Percentiles rank a stretch among this genome's conserved stretches.
phyloP scores from a whole-genome alignment of 2,888 invertebrate species.

The Ophion costatus region DNA sequence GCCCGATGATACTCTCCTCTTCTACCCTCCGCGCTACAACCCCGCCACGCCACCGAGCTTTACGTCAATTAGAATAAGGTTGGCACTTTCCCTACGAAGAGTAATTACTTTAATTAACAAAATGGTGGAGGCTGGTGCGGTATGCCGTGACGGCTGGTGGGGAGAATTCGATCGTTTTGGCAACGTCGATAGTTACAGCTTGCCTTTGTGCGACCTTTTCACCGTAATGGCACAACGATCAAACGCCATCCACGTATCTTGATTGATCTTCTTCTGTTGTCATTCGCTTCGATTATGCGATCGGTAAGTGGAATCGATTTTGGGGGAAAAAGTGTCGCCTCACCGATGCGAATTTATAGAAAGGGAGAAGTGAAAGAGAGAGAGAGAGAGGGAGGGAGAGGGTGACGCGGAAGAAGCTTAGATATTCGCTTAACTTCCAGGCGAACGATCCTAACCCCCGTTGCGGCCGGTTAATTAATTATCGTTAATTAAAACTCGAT shows the following conservation, averaged over 20 bases:
- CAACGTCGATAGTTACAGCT: conserved; percentile 47
- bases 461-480: conserved; percentile 55
- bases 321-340: no score
- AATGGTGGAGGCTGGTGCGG: conserved; percentile 80
- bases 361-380: neutral
- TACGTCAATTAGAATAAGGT: conserved; percentile 85
- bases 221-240: neutral
- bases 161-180: conserved; percentile 40
- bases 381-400: neutral
- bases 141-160: conserved; percentile 28
- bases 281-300: neutral
- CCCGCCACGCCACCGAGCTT: conserved; percentile 79
- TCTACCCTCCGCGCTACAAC: conserved; percentile 64
- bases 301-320: no score
- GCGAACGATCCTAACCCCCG: conserved; percentile 7
- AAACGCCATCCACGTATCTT: neutral
- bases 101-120: conserved; percentile 85
- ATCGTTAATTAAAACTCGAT: conserved; percentile 64
- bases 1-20: conserved; percentile 59
- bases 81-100: conserved; percentile 85
- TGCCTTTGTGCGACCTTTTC: neutral
- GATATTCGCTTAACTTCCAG: conserved; percentile 35
- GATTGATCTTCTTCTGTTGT: neutral
- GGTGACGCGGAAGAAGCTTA: neutral
- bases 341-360: neutral